Evolutionary conservation across 2,797 vertebrate species (phyloP).

Genomic region (Adrianichthys oophorus): DNA sequence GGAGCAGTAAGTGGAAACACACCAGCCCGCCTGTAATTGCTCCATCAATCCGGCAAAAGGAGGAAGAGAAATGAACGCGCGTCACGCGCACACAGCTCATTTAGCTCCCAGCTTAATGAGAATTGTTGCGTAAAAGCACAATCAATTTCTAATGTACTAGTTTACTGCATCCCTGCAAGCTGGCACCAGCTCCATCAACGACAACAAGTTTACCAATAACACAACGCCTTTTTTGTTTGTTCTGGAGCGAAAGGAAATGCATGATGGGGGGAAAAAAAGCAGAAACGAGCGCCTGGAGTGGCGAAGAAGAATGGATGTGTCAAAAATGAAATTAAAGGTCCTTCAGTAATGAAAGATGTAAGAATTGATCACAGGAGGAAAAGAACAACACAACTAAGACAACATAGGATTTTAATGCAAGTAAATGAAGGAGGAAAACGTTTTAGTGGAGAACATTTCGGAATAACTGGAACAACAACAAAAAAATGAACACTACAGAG

Average conservation of each 20-base stretch:
- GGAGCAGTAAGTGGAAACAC: conserved; percentile 34
- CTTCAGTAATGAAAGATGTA: conserved; percentile 18
- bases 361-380: conserved; percentile 24
- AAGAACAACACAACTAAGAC: background rate
- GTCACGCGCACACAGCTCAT: conserved; percentile 37
- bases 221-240: conserved; percentile 5
- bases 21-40: conserved; percentile 48
- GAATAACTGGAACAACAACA: too few relatives aligned
- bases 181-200: conserved; percentile 54
- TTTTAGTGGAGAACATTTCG: background rate
- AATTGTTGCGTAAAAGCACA: conserved; percentile 49
- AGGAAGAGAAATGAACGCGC: conserved; percentile 14
- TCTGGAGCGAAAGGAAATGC: conserved; percentile 15
- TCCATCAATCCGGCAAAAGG: conserved; percentile 41
- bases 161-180: conserved; percentile 52
- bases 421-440: background rate
- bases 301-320: conserved; percentile 38
- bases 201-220: conserved; percentile 53
- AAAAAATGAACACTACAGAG: too few relatives aligned
- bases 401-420: too few relatives aligned
- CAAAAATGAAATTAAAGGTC: conserved; percentile 36
- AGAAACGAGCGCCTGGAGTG: conserved; percentile 17
- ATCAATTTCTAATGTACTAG: conserved; percentile 64
- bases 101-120: conserved; percentile 56
- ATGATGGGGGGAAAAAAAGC: conserved; percentile 37